Percentiles rank a stretch among this genome's conserved stretches.
Evolutionary conservation across 2,113 vertebrate species (phyloP).

Genomic region (Copsychus sechellarum): DNA sequence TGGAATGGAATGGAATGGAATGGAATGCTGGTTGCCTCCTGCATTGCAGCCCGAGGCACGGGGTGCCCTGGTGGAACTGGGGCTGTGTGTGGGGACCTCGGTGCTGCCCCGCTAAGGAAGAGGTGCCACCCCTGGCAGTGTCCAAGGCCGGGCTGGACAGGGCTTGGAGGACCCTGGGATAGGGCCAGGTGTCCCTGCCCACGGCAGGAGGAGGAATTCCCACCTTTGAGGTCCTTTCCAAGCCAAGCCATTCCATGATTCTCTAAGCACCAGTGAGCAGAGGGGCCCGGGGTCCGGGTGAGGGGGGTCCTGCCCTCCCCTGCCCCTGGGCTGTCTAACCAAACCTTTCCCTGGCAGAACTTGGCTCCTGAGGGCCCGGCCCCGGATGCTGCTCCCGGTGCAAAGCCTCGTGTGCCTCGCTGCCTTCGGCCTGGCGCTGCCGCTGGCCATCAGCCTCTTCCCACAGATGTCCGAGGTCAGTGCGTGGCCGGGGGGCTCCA

Average conservation of each 20-base stretch:
- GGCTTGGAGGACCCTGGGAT: not conserved
- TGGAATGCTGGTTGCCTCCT: too few relatives aligned
- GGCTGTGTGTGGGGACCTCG: accelerated
- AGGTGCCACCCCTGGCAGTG: not conserved
- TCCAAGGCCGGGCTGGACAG: not conserved
- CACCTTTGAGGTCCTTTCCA: not conserved
- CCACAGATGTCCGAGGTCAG: conserved; percentile 94
- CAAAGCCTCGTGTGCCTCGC: conserved; percentile 91
- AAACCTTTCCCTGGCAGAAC: conserved; percentile 73
- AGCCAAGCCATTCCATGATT: not conserved
- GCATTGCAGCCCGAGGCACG: too few relatives aligned
- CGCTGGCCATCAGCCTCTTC: conserved; percentile 94
- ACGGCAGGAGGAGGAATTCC: accelerated
- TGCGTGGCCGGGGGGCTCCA: not conserved
- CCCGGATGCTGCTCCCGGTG: conserved; percentile 83
- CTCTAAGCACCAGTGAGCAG: not conserved
- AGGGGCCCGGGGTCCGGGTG: not conserved
- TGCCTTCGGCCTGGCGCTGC: conserved; percentile 90
- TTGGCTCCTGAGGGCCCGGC: conserved; percentile 78
- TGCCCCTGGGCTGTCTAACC: not conserved
- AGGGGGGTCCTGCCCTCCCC: not conserved
- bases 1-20: too few relatives aligned
- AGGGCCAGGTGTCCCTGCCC: not conserved
- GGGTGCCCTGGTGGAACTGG: not conserved
- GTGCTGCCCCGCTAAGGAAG: not conserved